Evolutionary conservation across 2,113 vertebrate genomes (phyloP), one percentile per base, ranked within the genome.

Genomic region (Pandion haliaetus): DNA sequence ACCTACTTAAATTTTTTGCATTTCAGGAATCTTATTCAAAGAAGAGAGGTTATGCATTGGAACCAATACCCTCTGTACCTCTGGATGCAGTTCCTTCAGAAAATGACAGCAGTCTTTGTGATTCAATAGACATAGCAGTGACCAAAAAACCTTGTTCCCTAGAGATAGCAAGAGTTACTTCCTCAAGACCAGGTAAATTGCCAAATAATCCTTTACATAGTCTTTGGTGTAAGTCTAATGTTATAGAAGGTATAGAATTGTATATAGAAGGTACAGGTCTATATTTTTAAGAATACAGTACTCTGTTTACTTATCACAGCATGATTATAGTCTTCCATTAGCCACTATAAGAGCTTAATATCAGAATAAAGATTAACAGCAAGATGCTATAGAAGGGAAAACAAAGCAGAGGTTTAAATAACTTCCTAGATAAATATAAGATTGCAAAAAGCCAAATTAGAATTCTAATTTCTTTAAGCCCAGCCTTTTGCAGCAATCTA

Each of bases 131-230:
- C 82, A 98, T 98, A 67, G 99, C 99, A 47, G 99, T 99, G 93
- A 99, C 99, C 36, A 99, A 99, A 97, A 99, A 99, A 82, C 99
- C 99, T 77, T 99, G 99, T 96, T 99, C 99, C 13, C 98, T 99
- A 73, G 99, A 99, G 95, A 99, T 99, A 93, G 98, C 98, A 93
- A 98, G 98, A 79, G 97, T 98, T 97, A 97, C 97, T 79, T 98
- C 98, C 92, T 98, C 98, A 57, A 98, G 98, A 97, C 98, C 98
- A 95, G 99, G 99, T 99, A 99, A 98, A 98, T 79, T 25, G 55
- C 52, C 31, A 55, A 79, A 76, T 84, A 63, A 67, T 90, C 9
- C 23, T 92, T 90, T 74, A 65, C 34, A 21, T 44, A 65, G 55
- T 66, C 71, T 59, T 38, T 73, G 69, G 5, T 80, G 16, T 77